These are phyloP conservation scores for Epinotia brunnichana DNA, from an alignment of 2,888 invertebrate genomes.

Conservation along the genomic window DNA sequence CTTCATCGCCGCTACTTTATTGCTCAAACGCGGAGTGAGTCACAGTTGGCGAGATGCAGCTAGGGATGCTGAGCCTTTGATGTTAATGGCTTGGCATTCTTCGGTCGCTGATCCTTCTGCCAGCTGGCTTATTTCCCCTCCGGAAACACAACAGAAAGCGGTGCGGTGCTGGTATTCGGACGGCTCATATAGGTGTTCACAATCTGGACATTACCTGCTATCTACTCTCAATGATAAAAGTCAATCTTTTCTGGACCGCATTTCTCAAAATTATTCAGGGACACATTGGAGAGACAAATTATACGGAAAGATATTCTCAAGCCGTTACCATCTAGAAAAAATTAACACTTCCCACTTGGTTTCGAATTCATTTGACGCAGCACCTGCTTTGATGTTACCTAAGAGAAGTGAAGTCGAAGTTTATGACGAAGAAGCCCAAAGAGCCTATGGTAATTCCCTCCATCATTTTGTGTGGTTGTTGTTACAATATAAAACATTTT, in stretches of 20 bases:
- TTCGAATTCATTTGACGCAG: constrained; percentile 79
- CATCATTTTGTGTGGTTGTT: constrained; percentile 93
- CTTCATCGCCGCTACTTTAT: constrained; percentile 88
- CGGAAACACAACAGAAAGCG: constrained; percentile 80
- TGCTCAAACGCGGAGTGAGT: constrained; percentile 90
- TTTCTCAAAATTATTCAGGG: constrained; percentile 85
- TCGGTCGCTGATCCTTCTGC: constrained; percentile 84
- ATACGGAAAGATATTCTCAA: constrained; percentile 86
- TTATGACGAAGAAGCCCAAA: constrained; percentile 88
- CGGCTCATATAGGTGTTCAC: constrained; percentile 88
- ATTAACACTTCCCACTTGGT: constrained; percentile 86
- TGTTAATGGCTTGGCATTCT: constrained; percentile 87
- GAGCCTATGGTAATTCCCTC: constrained; percentile 87
- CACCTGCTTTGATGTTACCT: constrained; percentile 86
- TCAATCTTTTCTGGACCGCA: constrained; percentile 81
- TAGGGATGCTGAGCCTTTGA: constrained; percentile 84
- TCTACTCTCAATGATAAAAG: constrained; percentile 85
- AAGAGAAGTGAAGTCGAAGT: constrained; percentile 85
- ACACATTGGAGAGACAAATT: constrained; percentile 88
- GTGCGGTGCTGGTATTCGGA: constrained; percentile 87
- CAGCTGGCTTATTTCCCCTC: constrained; percentile 85
- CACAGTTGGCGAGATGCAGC: constrained; percentile 88
- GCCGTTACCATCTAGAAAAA: constrained; percentile 85
- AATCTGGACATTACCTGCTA: constrained; percentile 89
- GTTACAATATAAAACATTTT: constrained; percentile 84